Evolutionary conservation across 2,888 invertebrate genomes (phyloP), one percentile per base, ranked within the genome.

Genomic region (Anorthoa munda): DNA sequence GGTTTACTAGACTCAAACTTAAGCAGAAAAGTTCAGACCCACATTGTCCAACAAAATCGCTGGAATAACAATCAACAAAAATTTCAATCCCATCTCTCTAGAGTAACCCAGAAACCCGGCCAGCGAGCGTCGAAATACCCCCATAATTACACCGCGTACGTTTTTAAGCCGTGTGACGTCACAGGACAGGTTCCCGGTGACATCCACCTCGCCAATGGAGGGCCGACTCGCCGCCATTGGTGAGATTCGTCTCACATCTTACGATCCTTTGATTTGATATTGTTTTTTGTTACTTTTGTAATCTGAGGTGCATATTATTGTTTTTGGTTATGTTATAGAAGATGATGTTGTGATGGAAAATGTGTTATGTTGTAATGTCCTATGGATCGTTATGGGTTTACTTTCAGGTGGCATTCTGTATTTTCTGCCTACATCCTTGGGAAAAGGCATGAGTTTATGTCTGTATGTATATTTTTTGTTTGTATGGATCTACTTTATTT

Each of bases 181-280:
- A 86, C 79, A 72, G 79, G 83, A 88, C 89, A 84, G 74, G 89
- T 90, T 87, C 71, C 72, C 71, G 81, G 80, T 88, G 87, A 89
- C 89, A 87, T 81, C 84, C 85, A 88, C 89, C 88, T 90, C 88
- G 82, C 92, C 91, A 90, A 91, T 92, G 89, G 80, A 83, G 82
- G 83, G 82, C 39, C 81, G 84, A 81, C 79, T 70, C 74, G 65
- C 65, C 70, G 79, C 88, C 75, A 93, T 92, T 92, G 92, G 92
- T 81, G 82, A 89, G 77, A 92, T 90, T 90, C 88, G 90, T 68
- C 71, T 70, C 72, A 73, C 81, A 66, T 86, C 84, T 69, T 75
- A 79, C 66, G 74, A 82, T 79, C 66, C 70, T 71, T 80, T 84
- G 80, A 79, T 86, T 87, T 88, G 76, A 81, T 81, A 71, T 86